Percentiles rank a stretch among this genome's conserved stretches.
phyloP scores from a whole-genome alignment of 2,888 invertebrate species.

The Ditula angustiorana region DNA sequence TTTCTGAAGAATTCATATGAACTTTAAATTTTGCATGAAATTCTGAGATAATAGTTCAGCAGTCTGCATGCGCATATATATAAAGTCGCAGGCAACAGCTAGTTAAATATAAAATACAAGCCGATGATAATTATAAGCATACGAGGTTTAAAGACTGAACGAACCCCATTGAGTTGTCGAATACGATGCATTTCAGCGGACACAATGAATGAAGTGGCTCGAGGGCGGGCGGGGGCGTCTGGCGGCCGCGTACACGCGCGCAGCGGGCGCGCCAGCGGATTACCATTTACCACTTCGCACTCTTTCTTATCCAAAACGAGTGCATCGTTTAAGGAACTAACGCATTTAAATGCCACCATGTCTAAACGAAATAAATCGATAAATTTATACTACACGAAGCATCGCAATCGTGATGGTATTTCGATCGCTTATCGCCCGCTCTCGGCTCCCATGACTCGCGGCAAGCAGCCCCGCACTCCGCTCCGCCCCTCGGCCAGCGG shows the following conservation, averaged over 20 bases:
- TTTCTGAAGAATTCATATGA: too few species aligned
- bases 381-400: neutral
- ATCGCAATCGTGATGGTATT: neutral
- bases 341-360: too few species aligned
- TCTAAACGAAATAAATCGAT: conserved; percentile 43
- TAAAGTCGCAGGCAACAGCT: too few species aligned
- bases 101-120: too few species aligned
- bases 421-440: conserved; percentile 20
- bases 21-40: too few species aligned
- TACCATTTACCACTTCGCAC: too few species aligned
- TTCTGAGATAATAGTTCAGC: too few species aligned
- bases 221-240: conserved; percentile 54
- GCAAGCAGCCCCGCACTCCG: conserved; percentile 60
- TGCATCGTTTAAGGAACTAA: too few species aligned
- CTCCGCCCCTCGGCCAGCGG: conserved; percentile 63
- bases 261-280: conserved; percentile 33
- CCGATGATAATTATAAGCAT: too few species aligned
- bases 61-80: too few species aligned
- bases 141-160: too few species aligned
- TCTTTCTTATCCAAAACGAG: too few species aligned
- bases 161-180: conserved; percentile 26
- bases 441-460: conserved; percentile 23
- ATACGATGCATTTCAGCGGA: conserved; percentile 43
- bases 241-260: neutral
- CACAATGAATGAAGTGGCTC: conserved; percentile 75